Percentiles rank a stretch among this genome's conserved stretches.
These are phyloP conservation scores for Rhagophthalmus giganteus DNA, from an alignment of 2,888 invertebrate genomes.

Conservation along the genomic window DNA sequence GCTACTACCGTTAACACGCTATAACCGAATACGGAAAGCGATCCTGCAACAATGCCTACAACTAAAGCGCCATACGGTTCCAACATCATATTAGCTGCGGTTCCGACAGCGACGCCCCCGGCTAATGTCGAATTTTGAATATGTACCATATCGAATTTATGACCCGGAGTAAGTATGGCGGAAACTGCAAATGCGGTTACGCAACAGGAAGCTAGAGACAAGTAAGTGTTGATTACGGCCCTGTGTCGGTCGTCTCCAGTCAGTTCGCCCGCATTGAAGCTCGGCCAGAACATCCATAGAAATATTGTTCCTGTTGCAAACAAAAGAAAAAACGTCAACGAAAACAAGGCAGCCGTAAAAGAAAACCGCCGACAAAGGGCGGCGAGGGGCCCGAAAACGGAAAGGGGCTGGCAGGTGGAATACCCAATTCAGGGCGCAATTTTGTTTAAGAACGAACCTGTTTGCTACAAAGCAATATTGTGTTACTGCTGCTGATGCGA, in stretches of 20 bases:
- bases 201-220: slow-evolving; percentile 80
- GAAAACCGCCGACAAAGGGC: slow-evolving; percentile 4
- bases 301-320: slow-evolving; percentile 76
- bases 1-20: slow-evolving; percentile 73
- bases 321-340: background rate
- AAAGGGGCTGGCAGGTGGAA: slow-evolving; percentile 11
- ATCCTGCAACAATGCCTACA: slow-evolving; percentile 77
- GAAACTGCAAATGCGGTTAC: slow-evolving; percentile 85
- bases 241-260: slow-evolving; percentile 74
- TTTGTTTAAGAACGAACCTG: slow-evolving; percentile 9
- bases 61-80: slow-evolving; percentile 81
- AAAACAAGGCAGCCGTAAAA: background rate
- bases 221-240: slow-evolving; percentile 91
- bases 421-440: slow-evolving; percentile 4
- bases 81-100: slow-evolving; percentile 80
- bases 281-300: slow-evolving; percentile 97
- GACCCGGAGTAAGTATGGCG: slow-evolving; percentile 70
- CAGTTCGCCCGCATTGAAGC: slow-evolving; percentile 87
- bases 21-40: slow-evolving; percentile 81
- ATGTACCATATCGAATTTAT: slow-evolving; percentile 89
- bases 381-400: slow-evolving; percentile 2
- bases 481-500: slow-evolving; percentile 6
- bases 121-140: slow-evolving; percentile 92
- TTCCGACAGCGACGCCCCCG: slow-evolving; percentile 90
- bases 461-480: slow-evolving; percentile 7